A percentile compares a stretch with the other conserved stretches of the same genome.
Conservation (phyloP, 1,140 invertebrate genomes). For the Atta colombica region DNA sequence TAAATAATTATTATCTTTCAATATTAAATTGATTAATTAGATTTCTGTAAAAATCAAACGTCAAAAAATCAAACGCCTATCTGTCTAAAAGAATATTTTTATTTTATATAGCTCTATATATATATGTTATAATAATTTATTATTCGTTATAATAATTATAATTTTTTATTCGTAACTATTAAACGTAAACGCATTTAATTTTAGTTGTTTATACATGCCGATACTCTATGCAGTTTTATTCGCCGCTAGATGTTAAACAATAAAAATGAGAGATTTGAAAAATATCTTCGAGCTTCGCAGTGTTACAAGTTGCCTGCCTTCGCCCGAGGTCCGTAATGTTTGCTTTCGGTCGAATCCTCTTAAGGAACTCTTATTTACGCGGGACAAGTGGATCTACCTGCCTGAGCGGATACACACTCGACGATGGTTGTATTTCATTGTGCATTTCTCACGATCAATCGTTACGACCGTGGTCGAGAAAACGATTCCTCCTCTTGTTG, state of each 20-base stretch:
- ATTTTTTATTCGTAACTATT: not conserved
- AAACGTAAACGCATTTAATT: not conserved
- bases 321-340: conserved; percentile 10
- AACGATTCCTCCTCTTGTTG: conserved; percentile 19
- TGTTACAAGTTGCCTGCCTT: conserved; percentile 3
- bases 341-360: conserved; percentile 45
- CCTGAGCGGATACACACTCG: conserved; percentile 37
- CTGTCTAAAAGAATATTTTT: not conserved
- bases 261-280: conserved; percentile 43
- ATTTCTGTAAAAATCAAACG: no score
- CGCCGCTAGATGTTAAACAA: conserved; percentile 1
- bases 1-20: no score
- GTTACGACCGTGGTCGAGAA: conserved; percentile 53
- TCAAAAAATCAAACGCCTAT: not conserved
- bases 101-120: no score
- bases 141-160: not conserved
- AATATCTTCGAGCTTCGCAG: not conserved
- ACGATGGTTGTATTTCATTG: conserved; percentile 58
- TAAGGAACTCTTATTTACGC: conserved; percentile 54
- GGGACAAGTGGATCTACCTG: conserved; percentile 50
- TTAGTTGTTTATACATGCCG: not conserved
- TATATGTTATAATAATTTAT: no score
- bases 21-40: no score
- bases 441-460: conserved; percentile 61
- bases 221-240: not conserved